Conservation (phyloP, 1,140 invertebrate species). For the Chlorops oryzae region DNA sequence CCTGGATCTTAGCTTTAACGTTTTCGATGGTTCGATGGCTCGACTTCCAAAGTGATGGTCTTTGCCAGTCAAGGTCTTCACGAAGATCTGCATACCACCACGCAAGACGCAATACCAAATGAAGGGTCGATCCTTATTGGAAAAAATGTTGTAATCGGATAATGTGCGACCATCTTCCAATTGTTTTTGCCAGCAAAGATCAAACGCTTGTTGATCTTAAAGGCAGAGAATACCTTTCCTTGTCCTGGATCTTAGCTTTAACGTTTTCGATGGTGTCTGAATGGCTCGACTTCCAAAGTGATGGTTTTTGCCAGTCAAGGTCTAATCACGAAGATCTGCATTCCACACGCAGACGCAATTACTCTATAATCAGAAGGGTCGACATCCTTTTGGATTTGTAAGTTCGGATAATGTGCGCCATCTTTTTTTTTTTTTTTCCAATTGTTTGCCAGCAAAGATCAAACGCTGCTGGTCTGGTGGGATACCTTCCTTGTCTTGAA, state of each 20-base stretch:
- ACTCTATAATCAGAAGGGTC: too few species aligned
- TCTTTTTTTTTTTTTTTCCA: too few species aligned
- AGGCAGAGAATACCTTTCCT: slow-evolving; percentile 68
- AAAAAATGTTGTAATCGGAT: slow-evolving; percentile 87
- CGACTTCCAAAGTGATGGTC: slow-evolving; percentile 75
- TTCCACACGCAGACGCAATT: too few species aligned
- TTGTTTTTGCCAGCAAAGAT: slow-evolving; percentile 72
- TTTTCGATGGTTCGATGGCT: slow-evolving; percentile 76
- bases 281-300: slow-evolving; percentile 71
- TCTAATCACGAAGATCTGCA: slow-evolving; percentile 81
- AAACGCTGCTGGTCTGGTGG: slow-evolving; percentile 79
- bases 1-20: slow-evolving; percentile 72
- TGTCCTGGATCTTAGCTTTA: slow-evolving; percentile 70
- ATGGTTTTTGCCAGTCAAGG: slow-evolving; percentile 78
- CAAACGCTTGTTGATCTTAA: slow-evolving; percentile 65
- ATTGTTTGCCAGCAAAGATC: slow-evolving; percentile 85
- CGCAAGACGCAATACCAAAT: slow-evolving; percentile 74
- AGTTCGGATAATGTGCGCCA: too few species aligned
- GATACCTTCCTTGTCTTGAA: slow-evolving; percentile 82
- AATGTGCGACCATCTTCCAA: slow-evolving; percentile 86
- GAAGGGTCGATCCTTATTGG: slow-evolving; percentile 83
- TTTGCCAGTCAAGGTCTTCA: slow-evolving; percentile 78
- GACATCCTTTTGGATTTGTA: too few species aligned
- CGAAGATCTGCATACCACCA: slow-evolving; percentile 82
- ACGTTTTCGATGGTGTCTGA: slow-evolving; percentile 79